Base-by-base conservation (phyloP, 2,797 vertebrate species). In the Sebastes baramenuke region DNA sequence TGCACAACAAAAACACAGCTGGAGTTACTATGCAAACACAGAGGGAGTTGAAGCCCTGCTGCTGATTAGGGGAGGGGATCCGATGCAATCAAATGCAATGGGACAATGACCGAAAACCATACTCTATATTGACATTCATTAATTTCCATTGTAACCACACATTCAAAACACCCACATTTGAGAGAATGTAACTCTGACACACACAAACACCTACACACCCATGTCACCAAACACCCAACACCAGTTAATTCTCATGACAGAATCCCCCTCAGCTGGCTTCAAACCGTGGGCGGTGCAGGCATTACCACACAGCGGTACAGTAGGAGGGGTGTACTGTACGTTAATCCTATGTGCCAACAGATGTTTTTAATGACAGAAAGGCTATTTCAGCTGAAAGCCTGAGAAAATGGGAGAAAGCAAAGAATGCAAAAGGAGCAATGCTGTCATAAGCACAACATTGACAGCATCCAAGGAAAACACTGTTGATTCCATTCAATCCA, bases 221-320 rank as follows among this genome's bases (percentile, higher is more conserved):
- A 83, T 80, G 80, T 88, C 86, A 81, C 81, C 32, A 67, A 80
- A 86, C 83, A 79, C 71, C 79, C 58, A 70, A 83, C 83, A 86
- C 14, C 20, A 80, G 65, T 62, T 71, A 69, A 77, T 79, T 75
- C 72, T 84, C 42, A 87, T 90, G 86, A 91, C 88, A 87, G 75
- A 86, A 79, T 86, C 77, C 60, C 61, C 74, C 25, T 81, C 36
- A 65, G 58, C 60, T 77, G 80, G 83, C 77, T 82, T 88, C 68
- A 56, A 73, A 72, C 75, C 79, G 75, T 88, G 91, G 94, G 91
- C 91, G 92, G 93, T 91, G 85, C 87, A 79, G 69, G 79, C 85
- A 83, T 93, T 87, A 91, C 91, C 88, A 82, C 91, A 90, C 82
- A 83, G 75, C 58, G 79, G 77, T 84, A 88, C 91, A 91, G 88